These are phyloP conservation scores for Chelidonichthys spinosus DNA, from an alignment of 2,797 vertebrate species.

Conservation along the genomic window DNA sequence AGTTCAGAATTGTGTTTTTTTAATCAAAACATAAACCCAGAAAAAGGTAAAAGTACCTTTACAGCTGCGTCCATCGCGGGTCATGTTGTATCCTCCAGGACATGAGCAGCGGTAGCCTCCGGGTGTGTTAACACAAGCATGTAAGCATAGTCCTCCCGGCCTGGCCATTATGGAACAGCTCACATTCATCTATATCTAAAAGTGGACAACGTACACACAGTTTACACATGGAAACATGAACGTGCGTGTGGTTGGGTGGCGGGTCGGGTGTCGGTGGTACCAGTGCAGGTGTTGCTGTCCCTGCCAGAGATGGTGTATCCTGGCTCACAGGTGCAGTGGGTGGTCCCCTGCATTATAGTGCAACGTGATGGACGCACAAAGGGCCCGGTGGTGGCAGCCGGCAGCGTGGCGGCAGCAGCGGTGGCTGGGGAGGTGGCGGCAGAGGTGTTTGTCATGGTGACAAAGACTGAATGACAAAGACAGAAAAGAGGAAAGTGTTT, in stretches of 20 bases:
- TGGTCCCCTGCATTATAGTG: slow-evolving; percentile 80
- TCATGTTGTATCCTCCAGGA: slow-evolving; percentile 86
- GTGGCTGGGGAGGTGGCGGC: slow-evolving; percentile 60
- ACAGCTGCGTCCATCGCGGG: slow-evolving; percentile 83
- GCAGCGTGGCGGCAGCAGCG: slow-evolving; percentile 70
- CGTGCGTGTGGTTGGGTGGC: neutral
- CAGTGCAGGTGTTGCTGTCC: slow-evolving; percentile 82
- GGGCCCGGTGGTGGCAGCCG: slow-evolving; percentile 71
- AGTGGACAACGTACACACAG: slow-evolving; percentile 34
- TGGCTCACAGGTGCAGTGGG: slow-evolving; percentile 86
- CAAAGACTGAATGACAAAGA: slow-evolving; percentile 75
- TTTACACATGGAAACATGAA: slow-evolving; percentile 1
- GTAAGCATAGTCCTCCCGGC: slow-evolving; percentile 86
- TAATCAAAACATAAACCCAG: neutral
- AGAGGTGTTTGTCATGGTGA: slow-evolving; percentile 79
- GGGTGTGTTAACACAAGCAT: slow-evolving; percentile 89
- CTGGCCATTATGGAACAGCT: slow-evolving; percentile 87
- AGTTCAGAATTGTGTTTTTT: neutral
- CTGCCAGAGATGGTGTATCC: slow-evolving; percentile 84
- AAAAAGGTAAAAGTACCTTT: slow-evolving; percentile 79
- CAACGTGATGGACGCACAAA: slow-evolving; percentile 81
- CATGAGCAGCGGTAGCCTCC: slow-evolving; percentile 91
- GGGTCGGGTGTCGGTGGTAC: slow-evolving; percentile 49
- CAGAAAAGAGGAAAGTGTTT: slow-evolving; percentile 9
- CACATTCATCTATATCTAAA: slow-evolving; percentile 92